Conservation (phyloP, 2,888 invertebrate species). For the Perizoma affinitatum region DNA sequence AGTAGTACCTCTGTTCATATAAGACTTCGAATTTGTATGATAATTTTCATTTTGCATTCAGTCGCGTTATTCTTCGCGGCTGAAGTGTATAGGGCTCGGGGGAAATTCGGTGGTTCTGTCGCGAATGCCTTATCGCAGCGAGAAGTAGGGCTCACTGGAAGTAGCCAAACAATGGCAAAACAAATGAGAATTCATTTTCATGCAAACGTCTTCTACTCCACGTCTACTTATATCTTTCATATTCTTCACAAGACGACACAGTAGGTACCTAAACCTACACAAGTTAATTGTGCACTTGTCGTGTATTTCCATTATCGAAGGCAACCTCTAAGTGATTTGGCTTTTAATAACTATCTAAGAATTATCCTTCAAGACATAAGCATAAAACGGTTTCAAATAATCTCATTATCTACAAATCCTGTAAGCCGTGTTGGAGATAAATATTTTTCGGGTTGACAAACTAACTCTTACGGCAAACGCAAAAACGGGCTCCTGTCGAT, state of each 20-base stretch:
- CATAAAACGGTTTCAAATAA: no score
- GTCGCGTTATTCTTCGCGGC: slow-evolving; percentile 73
- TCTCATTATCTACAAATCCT: no score
- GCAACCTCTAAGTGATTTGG: no score
- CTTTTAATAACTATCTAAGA: no score
- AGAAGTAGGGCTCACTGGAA: slow-evolving; percentile 40
- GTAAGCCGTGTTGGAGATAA: no score
- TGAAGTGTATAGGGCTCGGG: slow-evolving; percentile 78
- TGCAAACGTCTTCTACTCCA: slow-evolving; percentile 13
- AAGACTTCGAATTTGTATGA: slow-evolving; percentile 81
- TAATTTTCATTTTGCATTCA: slow-evolving; percentile 84
- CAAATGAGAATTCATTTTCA: slow-evolving; percentile 27
- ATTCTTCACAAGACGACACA: neutral
- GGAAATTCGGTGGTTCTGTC: slow-evolving; percentile 77
- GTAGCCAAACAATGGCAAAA: slow-evolving; percentile 12
- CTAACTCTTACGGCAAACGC: no score
- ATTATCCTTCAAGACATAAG: no score
- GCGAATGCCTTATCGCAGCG: slow-evolving; percentile 54
- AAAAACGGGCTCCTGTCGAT: no score
- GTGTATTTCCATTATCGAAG: no score
- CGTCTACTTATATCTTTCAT: neutral
- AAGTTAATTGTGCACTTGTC: no score
- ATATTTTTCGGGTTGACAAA: no score
- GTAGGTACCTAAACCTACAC: no score
- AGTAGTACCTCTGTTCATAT: slow-evolving; percentile 74